These are phyloP conservation scores for Galleria mellonella DNA, from an alignment of 1,140 invertebrate species.

Conservation along the genomic window DNA sequence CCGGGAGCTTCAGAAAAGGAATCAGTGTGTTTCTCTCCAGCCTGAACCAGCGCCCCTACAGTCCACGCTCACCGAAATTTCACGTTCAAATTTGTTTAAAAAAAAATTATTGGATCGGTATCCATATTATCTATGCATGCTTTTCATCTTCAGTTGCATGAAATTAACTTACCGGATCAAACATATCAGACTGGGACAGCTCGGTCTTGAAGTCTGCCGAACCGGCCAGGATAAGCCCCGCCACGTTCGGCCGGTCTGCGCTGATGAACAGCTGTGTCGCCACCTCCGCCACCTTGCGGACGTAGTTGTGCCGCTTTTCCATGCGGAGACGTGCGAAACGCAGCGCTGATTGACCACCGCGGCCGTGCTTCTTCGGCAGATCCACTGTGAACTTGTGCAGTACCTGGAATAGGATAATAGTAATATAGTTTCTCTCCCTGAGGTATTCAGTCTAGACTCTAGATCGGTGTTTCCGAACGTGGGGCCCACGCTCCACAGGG, in stretches of 20 bases:
- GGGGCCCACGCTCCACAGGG: no score
- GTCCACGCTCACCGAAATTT: no score
- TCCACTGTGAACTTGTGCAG: conserved; percentile 99
- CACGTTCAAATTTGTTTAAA: no score
- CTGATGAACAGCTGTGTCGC: conserved; percentile 98
- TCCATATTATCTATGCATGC: no score
- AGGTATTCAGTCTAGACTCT: no score
- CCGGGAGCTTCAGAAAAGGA: no score
- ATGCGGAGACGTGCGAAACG: conserved; percentile 99
- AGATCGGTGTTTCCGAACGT: no score
- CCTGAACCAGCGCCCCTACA: no score
- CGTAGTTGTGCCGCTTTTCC: conserved; percentile 99
- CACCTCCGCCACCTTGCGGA: conserved; percentile 99
- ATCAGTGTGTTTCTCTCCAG: no score
- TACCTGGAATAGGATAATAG: conserved; percentile 80
- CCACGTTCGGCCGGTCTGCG: conserved; percentile 98
- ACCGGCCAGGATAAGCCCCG: conserved; percentile 98
- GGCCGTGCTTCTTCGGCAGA: conserved; percentile 99
- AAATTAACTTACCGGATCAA: conserved; percentile 93
- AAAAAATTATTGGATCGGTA: no score
- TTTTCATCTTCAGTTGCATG: no score
- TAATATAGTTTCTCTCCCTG: no score
- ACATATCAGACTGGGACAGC: conserved; percentile 99
- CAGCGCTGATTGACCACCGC: conserved; percentile 99
- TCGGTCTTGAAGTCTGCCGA: conserved; percentile 99